Conservation (phyloP, 1,140 invertebrate species). For the Apis florea region DNA sequence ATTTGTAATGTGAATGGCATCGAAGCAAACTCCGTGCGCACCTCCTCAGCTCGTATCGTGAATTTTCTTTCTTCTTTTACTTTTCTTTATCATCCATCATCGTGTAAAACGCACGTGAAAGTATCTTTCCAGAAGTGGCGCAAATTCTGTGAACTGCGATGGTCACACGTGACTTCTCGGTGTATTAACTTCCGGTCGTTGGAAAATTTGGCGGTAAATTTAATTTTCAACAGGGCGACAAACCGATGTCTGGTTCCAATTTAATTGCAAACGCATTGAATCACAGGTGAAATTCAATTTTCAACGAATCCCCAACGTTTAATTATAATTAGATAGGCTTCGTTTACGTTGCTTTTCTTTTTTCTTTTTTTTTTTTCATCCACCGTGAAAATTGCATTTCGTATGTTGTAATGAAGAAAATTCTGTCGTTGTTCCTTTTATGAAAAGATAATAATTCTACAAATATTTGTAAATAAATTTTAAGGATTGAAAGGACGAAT, state of each 20-base stretch:
- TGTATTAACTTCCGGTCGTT: background rate
- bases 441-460: too few relatives aligned
- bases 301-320: background rate
- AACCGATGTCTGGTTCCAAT: background rate
- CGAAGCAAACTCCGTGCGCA: background rate
- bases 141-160: background rate
- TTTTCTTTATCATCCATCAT: background rate
- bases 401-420: too few relatives aligned
- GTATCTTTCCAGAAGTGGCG: too few relatives aligned
- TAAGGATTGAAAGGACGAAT: too few relatives aligned
- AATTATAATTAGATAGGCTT: constrained; percentile 5
- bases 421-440: too few relatives aligned
- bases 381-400: background rate
- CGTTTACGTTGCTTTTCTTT: background rate
- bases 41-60: background rate
- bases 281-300: constrained; percentile 1
- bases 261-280: background rate
- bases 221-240: background rate
- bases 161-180: background rate
- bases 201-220: constrained; percentile 2
- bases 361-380: background rate
- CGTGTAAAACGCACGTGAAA: background rate
- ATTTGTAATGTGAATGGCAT: constrained; percentile 43
- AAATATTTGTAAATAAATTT: too few relatives aligned
- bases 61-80: background rate